A percentile compares a stretch with the other conserved stretches of the same genome.
These are phyloP conservation scores for Amblyjoppa proteus DNA, from an alignment of 2,888 invertebrate genomes.

Conservation along the genomic window DNA sequence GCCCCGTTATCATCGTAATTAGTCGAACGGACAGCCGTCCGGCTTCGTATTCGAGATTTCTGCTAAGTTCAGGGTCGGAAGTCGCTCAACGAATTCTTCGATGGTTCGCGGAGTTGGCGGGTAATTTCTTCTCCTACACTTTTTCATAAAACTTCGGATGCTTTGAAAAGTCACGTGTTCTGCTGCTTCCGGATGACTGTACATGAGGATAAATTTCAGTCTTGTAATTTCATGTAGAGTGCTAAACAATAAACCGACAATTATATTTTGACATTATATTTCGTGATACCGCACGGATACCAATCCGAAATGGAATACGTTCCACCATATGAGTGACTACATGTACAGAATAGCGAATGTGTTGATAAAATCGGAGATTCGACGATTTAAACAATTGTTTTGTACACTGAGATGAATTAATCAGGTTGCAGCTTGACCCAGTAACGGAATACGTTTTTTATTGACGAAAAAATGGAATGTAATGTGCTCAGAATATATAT, in stretches of 20 bases:
- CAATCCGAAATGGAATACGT: too few species aligned
- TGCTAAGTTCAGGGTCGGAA: neutral
- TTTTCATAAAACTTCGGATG: slow-evolving; percentile 8
- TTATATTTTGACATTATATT: neutral
- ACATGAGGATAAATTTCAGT: neutral
- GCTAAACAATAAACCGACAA: neutral
- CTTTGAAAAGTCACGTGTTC: slow-evolving; percentile 1
- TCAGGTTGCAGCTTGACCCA: too few species aligned
- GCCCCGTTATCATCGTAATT: neutral
- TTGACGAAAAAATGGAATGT: too few species aligned
- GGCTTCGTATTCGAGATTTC: slow-evolving; percentile 13
- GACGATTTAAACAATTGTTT: too few species aligned
- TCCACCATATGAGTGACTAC: too few species aligned
- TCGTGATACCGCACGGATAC: neutral
- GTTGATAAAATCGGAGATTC: too few species aligned
- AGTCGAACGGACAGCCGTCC: slow-evolving; percentile 4
- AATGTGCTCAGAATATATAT: too few species aligned
- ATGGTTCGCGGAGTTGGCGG: neutral
- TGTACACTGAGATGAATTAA: too few species aligned
- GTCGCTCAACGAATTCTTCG: slow-evolving; percentile 11
- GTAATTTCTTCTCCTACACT: neutral
- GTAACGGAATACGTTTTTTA: too few species aligned
- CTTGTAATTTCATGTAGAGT: neutral
- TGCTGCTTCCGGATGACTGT: neutral
- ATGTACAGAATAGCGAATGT: too few species aligned